Percentiles rank a stretch among this genome's conserved stretches.
phyloP scores from a whole-genome alignment of 2,888 invertebrate species.

The Netelia inedita region DNA sequence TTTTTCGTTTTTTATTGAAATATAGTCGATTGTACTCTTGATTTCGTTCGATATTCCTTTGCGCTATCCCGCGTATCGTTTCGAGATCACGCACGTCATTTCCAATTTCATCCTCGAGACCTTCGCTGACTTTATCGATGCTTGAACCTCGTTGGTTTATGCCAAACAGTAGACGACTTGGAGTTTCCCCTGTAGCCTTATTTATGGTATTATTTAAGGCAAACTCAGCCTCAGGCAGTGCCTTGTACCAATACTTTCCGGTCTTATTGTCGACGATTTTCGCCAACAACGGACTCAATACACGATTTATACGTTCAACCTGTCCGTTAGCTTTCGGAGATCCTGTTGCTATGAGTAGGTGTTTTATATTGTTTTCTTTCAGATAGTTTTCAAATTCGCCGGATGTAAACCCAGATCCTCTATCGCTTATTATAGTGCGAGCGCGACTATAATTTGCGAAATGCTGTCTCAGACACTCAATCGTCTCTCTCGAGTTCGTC shows the following conservation, averaged over 20 bases:
- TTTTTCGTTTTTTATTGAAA: slow-evolving; percentile 74
- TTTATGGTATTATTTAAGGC: slow-evolving; percentile 16
- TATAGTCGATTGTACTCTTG: slow-evolving; percentile 72
- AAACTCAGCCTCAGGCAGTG: background rate
- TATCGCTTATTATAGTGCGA: background rate
- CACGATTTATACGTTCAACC: slow-evolving; percentile 1
- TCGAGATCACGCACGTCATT: background rate
- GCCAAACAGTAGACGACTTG: slow-evolving; percentile 31
- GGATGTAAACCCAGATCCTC: background rate
- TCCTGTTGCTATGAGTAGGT: slow-evolving; percentile 53
- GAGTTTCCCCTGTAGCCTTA: slow-evolving; percentile 34
- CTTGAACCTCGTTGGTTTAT: slow-evolving; percentile 28
- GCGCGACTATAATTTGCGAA: slow-evolving; percentile 11
- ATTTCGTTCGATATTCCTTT: slow-evolving; percentile 62
- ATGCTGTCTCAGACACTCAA: background rate
- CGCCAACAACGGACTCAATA: background rate
- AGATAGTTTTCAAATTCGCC: background rate
- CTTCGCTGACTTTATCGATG: slow-evolving; percentile 22
- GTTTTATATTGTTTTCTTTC: background rate
- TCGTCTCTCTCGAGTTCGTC: slow-evolving; percentile 51
- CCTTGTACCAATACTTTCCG: slow-evolving; percentile 1
- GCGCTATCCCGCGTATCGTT: slow-evolving; percentile 38
- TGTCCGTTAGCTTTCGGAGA: slow-evolving; percentile 7
- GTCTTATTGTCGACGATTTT: background rate
- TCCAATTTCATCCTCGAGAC: background rate